Evolutionary conservation across 64 coral and sea anemone genomes (phyloP).

Genomic region (Orbicella faveolata): DNA sequence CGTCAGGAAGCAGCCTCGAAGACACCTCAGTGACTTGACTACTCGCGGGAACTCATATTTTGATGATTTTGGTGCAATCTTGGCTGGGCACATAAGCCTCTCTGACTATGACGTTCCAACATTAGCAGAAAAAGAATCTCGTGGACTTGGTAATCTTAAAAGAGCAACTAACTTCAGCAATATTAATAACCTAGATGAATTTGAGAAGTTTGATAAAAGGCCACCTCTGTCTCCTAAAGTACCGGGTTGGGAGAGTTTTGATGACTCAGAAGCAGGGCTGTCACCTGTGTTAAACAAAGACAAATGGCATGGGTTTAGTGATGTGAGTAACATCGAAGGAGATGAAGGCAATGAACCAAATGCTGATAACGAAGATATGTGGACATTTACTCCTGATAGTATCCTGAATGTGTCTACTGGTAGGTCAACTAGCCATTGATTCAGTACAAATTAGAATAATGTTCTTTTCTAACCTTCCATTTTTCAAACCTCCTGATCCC

Average conservation of each 20-base stretch:
- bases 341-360: background rate
- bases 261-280: constrained; percentile 34
- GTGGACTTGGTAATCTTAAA: constrained; percentile 68
- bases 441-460: background rate
- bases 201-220: constrained; percentile 61
- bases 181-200: constrained; percentile 88
- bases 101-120: constrained; percentile 62
- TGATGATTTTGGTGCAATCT: constrained; percentile 64
- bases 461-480: no score
- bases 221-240: background rate
- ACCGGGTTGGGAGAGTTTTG: constrained; percentile 35
- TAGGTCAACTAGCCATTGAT: background rate
- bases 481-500: no score
- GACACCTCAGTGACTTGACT: constrained; percentile 89
- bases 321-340: background rate
- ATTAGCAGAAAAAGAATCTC: constrained; percentile 67
- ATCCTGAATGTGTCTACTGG: constrained; percentile 97
- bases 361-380: constrained; percentile 57
- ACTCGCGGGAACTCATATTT: constrained; percentile 63
- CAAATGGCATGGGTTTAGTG: background rate
- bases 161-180: constrained; percentile 95
- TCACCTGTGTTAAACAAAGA: background rate
- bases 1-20: constrained; percentile 72
- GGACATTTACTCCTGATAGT: constrained; percentile 95
- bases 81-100: constrained; percentile 41